phyloP scores from a whole-genome alignment of 2,888 invertebrate species.

The Calameuta idolon region DNA sequence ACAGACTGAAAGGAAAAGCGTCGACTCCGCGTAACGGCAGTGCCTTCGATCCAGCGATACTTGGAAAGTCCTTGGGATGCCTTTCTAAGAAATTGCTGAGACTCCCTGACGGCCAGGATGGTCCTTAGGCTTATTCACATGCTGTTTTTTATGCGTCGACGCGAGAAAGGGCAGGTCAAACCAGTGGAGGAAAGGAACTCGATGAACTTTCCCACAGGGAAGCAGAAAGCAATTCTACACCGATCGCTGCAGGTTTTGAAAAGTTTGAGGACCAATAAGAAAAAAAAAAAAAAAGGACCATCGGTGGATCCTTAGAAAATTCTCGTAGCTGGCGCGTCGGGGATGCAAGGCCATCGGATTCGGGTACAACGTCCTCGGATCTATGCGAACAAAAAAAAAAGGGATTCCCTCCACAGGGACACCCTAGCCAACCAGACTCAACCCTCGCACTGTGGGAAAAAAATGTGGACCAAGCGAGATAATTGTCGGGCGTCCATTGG shows the following conservation, averaged over 20 bases:
- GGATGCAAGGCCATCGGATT: slow-evolving; percentile 2
- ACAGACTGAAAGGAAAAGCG: background rate
- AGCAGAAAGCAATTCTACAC: background rate
- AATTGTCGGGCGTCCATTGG: slow-evolving; percentile 8
- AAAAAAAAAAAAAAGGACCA: background rate
- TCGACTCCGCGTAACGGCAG: background rate
- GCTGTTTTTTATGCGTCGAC: background rate
- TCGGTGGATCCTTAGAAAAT: background rate
- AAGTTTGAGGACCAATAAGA: background rate
- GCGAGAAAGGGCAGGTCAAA: background rate
- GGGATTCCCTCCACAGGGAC: background rate
- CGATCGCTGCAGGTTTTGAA: background rate
- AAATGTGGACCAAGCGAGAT: slow-evolving; percentile 20
- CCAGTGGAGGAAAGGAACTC: background rate
- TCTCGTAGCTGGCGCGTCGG: background rate
- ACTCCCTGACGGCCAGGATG: background rate
- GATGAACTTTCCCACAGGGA: background rate
- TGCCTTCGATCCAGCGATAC: background rate
- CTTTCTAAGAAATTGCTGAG: background rate
- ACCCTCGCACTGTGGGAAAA: slow-evolving; percentile 18
- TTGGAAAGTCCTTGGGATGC: background rate
- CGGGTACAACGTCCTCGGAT: slow-evolving; percentile 2
- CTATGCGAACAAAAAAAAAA: slow-evolving; percentile 1
- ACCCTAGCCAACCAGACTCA: background rate
- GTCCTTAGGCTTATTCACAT: background rate